Conservation (phyloP, 37 sponge, comb jelly and placozoan genomes). For the Tethya wilhelma region DNA sequence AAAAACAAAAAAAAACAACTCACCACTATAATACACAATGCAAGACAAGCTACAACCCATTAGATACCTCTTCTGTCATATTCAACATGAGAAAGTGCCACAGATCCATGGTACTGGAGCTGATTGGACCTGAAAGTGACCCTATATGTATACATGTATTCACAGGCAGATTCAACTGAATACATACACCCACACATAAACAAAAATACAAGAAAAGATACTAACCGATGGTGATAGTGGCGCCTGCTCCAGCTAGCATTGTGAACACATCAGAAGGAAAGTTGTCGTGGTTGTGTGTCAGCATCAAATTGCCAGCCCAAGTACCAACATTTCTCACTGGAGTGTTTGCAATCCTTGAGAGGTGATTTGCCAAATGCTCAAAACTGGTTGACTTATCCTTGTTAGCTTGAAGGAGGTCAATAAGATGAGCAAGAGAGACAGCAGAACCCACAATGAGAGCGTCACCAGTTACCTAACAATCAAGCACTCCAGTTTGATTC, state of each 20-base stretch:
- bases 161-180: not conserved
- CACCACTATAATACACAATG: no score
- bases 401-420: slow-evolving; percentile 56
- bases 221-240: slow-evolving; percentile 69
- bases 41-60: no score
- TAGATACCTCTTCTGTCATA: no score
- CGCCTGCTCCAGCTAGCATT: slow-evolving; percentile 69
- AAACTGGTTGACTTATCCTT: slow-evolving; percentile 32
- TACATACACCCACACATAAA: not conserved
- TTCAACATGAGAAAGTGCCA: no score
- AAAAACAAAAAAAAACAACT: not conserved
- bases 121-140: no score
- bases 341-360: slow-evolving; percentile 59
- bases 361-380: slow-evolving; percentile 45
- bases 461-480: slow-evolving; percentile 28
- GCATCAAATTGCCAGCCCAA: slow-evolving; percentile 79
- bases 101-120: no score
- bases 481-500: not conserved
- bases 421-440: slow-evolving; percentile 48
- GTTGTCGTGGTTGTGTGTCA: slow-evolving; percentile 65
- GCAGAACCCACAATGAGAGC: slow-evolving; percentile 59
- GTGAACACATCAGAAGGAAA: slow-evolving; percentile 87
- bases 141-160: no score
- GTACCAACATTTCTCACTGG: slow-evolving; percentile 76
- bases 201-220: not conserved